A percentile compares a stretch with the other conserved stretches of the same genome.
Evolutionary conservation across 2,888 invertebrate species (phyloP).

Genomic region (Ommatoiulus sabulosus): DNA sequence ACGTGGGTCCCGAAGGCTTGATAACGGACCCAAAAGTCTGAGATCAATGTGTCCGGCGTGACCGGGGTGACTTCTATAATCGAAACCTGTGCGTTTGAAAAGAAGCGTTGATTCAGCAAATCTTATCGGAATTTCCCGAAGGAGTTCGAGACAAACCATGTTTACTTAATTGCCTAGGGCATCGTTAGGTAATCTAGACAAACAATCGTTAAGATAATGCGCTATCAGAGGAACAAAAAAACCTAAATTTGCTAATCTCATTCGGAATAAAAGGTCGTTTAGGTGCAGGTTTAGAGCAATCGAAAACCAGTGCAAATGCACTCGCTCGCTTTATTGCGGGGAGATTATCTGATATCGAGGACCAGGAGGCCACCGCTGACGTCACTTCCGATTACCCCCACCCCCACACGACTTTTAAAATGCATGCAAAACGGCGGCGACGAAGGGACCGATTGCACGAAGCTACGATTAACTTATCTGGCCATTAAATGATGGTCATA

Average conservation of each 20-base stretch:
- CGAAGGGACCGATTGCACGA: background rate
- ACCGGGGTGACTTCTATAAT: background rate
- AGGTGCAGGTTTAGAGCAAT: background rate
- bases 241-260: background rate
- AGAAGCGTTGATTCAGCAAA: background rate
- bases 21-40: background rate
- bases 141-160: background rate
- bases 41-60: background rate
- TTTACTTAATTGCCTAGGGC: background rate
- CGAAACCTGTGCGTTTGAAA: background rate
- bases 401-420: background rate
- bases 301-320: background rate
- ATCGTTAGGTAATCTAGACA: background rate
- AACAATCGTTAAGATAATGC: background rate
- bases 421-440: background rate
- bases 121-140: background rate
- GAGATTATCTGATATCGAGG: background rate
- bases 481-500: too few species aligned
- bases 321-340: background rate
- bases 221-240: background rate
- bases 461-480: too few species aligned
- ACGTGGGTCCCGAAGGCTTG: too few species aligned
- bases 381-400: background rate
- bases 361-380: background rate
- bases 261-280: background rate